phyloP scores from a whole-genome alignment of 2,797 vertebrate genomes.

The Oreonectes daqikongensis region DNA sequence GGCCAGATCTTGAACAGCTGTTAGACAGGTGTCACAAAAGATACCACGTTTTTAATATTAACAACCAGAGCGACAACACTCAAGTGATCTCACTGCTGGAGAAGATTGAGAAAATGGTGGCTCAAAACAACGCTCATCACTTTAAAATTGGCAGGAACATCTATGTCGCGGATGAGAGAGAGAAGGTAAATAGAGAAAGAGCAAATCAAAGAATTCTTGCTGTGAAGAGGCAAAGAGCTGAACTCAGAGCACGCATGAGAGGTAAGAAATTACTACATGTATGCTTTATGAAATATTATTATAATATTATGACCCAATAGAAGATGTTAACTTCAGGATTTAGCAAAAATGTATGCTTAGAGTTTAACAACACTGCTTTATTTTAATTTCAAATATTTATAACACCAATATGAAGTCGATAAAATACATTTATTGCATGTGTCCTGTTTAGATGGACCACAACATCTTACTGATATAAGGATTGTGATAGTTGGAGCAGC shows the following conservation, averaged over 20 bases:
- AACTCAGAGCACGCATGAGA: neutral
- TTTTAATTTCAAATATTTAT: too few relatives aligned
- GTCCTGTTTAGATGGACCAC: neutral
- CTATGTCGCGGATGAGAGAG: neutral
- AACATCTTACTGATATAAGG: neutral
- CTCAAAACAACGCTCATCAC: accelerated
- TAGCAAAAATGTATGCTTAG: too few relatives aligned
- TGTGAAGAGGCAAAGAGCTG: neutral
- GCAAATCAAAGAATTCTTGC: neutral
- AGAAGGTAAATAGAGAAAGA: neutral
- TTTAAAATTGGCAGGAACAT: neutral
- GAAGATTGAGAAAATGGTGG: conserved; percentile 55
- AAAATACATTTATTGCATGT: too few relatives aligned
- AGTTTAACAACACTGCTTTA: too few relatives aligned
- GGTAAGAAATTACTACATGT: conserved; percentile 14
- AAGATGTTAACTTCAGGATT: too few relatives aligned
- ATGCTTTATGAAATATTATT: too few relatives aligned
- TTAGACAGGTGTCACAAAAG: conserved; percentile 53
- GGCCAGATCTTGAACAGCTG: conserved; percentile 42
- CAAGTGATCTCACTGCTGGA: conserved; percentile 50
- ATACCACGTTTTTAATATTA: conserved; percentile 53
- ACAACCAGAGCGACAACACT: conserved; percentile 1
- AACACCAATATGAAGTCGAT: too few relatives aligned
- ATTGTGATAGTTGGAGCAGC: conserved; percentile 43
- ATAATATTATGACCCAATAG: too few relatives aligned